Percentiles rank a stretch among this genome's conserved stretches.
phyloP scores from a whole-genome alignment of 2,797 vertebrate genomes.

The Danio kyathit region DNA sequence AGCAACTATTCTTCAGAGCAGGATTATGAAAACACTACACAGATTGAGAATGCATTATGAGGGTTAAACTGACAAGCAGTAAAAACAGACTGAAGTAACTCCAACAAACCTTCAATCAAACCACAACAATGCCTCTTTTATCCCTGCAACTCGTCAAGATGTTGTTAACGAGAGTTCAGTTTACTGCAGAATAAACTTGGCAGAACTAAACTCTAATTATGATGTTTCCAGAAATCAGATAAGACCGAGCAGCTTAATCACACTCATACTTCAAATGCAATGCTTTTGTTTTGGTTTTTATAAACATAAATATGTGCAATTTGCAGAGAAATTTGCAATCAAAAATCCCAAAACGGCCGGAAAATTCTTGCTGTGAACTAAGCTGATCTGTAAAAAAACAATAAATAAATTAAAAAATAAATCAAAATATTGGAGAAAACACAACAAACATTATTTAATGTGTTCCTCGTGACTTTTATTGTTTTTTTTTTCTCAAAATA shows the following conservation, averaged over 20 bases:
- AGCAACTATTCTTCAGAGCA: no score
- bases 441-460: no score
- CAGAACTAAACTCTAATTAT: conserved; percentile 3
- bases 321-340: background rate
- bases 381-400: no score
- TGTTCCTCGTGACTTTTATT: no score
- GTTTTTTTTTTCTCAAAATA: no score
- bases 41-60: background rate
- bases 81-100: background rate
- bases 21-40: no score
- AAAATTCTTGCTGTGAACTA: background rate
- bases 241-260: background rate
- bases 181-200: conserved; percentile 13
- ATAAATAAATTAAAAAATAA: no score
- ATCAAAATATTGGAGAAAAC: no score
- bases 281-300: background rate
- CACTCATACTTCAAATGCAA: background rate
- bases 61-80: background rate
- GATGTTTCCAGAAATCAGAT: background rate
- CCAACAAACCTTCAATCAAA: conserved; percentile 10
- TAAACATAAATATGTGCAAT: background rate
- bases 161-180: background rate
- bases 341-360: background rate
- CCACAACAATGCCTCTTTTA: conserved; percentile 12
- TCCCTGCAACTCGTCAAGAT: background rate